Conservation (phyloP, 2,113 vertebrate species). For the Campylomormyrus tamandua region DNA sequence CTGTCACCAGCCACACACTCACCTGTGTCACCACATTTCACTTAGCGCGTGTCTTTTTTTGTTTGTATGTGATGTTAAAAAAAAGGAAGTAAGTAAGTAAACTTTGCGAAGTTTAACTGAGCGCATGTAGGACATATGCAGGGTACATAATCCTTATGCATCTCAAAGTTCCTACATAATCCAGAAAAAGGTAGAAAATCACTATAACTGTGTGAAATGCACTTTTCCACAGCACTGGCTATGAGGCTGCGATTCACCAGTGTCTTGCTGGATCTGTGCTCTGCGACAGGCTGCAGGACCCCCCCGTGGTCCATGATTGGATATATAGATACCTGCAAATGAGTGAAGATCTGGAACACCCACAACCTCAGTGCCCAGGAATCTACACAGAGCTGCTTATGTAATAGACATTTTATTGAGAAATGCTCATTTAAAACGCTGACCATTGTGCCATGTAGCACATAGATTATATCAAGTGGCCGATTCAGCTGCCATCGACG, state of each 20-base stretch:
- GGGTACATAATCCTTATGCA: neutral
- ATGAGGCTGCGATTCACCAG: neutral
- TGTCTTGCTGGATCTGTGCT: neutral
- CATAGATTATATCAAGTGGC: conserved; percentile 15
- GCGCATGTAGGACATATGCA: neutral
- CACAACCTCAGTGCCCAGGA: neutral
- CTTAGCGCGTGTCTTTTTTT: too few relatives aligned
- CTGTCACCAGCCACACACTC: too few relatives aligned
- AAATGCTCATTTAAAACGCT: conserved; percentile 22
- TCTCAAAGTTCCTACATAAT: neutral
- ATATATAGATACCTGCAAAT: neutral
- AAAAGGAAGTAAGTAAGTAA: neutral
- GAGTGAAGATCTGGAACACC: neutral
- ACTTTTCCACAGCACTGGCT: neutral
- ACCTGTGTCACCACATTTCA: too few relatives aligned
- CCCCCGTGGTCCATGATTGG: neutral
- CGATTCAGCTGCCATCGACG: conserved; percentile 14
- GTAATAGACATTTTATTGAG: neutral
- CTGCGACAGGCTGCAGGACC: neutral
- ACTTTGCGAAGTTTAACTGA: neutral
- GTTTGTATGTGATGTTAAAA: too few relatives aligned
- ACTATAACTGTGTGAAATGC: neutral
- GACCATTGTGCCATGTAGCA: neutral
- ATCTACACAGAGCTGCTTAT: neutral
- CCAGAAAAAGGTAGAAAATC: neutral